phyloP scores from a whole-genome alignment of 2,797 vertebrate species.

The Parauchenoglanis punctatus region DNA sequence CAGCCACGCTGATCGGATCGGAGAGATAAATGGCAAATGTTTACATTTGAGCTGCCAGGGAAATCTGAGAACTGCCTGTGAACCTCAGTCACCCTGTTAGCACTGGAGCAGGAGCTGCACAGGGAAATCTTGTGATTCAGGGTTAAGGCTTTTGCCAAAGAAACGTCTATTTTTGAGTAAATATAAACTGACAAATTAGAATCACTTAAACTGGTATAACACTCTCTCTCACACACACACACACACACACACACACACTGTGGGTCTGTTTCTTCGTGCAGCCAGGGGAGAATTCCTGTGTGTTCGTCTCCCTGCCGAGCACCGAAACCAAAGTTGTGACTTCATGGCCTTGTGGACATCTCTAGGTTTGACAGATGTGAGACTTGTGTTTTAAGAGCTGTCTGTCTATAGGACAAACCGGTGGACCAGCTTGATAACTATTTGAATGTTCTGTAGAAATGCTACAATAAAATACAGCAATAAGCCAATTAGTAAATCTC shows the following conservation, averaged over 20 bases:
- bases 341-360: background rate
- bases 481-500: background rate
- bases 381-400: background rate
- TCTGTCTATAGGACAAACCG: background rate
- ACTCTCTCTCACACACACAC: no score
- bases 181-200: background rate
- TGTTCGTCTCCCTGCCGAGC: background rate
- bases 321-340: background rate
- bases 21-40: conserved; percentile 53
- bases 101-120: background rate
- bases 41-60: conserved; percentile 53
- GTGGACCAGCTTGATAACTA: background rate
- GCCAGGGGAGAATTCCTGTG: background rate
- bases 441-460: background rate
- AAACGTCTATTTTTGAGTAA: background rate
- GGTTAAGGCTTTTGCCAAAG: background rate
- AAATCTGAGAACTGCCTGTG: conserved; percentile 51
- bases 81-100: conserved; percentile 19
- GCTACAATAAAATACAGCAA: background rate
- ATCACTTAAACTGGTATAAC: no score
- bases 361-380: background rate
- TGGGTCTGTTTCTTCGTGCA: background rate
- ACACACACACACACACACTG: background rate
- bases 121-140: background rate
- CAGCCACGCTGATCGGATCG: conserved; percentile 43